A percentile compares a stretch with the other conserved stretches of the same genome.
Conservation (phyloP, 2,888 invertebrate species). For the Caenorhabditis uteleia region DNA sequence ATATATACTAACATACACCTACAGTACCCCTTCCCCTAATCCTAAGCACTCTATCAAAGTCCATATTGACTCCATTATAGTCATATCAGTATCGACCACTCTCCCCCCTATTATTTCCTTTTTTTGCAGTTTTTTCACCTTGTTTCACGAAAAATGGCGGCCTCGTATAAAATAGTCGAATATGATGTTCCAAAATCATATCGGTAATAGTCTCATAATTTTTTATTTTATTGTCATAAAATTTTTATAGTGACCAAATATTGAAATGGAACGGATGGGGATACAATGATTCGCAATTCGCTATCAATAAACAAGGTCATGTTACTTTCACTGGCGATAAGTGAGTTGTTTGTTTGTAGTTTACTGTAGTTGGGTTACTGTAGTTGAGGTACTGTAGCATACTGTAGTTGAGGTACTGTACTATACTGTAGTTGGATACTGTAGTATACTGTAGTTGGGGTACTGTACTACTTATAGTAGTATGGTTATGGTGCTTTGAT, state of each 20-base stretch:
- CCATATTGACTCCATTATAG: constrained; percentile 2
- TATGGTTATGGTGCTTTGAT: too few species aligned
- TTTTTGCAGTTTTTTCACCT: not conserved
- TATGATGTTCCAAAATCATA: constrained; percentile 42
- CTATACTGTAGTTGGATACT: too few species aligned
- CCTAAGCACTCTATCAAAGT: not conserved
- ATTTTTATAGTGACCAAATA: constrained; percentile 56
- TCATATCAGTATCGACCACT: not conserved
- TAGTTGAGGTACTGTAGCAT: too few species aligned
- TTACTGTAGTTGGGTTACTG: too few species aligned
- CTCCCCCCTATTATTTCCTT: not conserved
- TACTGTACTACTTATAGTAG: too few species aligned
- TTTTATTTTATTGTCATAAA: not conserved
- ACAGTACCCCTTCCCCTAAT: too few species aligned
- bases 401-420: too few species aligned
- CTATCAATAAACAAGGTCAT: constrained; percentile 74
- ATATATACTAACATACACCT: too few species aligned
- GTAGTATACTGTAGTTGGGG: too few species aligned
- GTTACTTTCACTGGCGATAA: constrained; percentile 85
- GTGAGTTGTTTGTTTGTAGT: constrained; percentile 75
- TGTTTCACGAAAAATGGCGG: constrained; percentile 16
- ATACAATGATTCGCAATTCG: constrained; percentile 91
- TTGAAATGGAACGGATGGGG: constrained; percentile 99
- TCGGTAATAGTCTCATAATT: constrained; percentile 12
- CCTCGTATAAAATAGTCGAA: constrained; percentile 27